Conservation (phyloP, 2,888 invertebrate species). For the Lepidonotus clava region DNA sequence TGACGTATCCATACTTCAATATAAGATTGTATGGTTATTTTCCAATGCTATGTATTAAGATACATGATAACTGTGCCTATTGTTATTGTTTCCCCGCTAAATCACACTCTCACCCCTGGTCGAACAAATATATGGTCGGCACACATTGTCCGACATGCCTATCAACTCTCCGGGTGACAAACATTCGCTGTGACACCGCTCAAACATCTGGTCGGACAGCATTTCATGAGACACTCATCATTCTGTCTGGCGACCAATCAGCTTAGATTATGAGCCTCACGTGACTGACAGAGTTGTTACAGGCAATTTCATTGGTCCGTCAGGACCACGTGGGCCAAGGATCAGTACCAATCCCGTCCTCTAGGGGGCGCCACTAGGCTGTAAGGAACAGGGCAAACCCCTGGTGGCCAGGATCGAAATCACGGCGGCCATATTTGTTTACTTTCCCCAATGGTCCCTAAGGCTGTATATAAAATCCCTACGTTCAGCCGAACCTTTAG, state of each 20-base stretch:
- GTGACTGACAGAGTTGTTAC: constrained; percentile 34
- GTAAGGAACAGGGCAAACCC: no score
- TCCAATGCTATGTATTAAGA: not conserved
- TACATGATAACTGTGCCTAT: no score
- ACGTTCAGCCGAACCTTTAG: no score
- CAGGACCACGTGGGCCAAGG: not conserved
- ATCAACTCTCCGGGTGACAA: constrained; percentile 20
- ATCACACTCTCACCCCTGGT: no score
- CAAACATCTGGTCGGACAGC: constrained; percentile 40
- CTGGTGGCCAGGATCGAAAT: no score
- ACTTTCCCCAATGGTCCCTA: no score
- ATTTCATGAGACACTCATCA: constrained; percentile 19
- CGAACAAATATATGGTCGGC: not conserved
- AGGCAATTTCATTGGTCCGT: constrained; percentile 41
- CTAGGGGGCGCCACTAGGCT: no score
- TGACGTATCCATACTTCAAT: no score
- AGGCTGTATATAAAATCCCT: no score
- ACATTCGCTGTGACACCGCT: constrained; percentile 15
- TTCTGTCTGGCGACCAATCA: not conserved
- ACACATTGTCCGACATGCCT: constrained; percentile 17
- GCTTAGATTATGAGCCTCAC: constrained; percentile 9
- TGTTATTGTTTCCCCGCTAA: no score
- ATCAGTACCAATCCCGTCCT: not conserved
- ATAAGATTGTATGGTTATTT: not conserved
- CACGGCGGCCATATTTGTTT: no score